Conservation (phyloP, 37 sponge, comb jelly and placozoan species). For the Hexactinellida sp. region DNA sequence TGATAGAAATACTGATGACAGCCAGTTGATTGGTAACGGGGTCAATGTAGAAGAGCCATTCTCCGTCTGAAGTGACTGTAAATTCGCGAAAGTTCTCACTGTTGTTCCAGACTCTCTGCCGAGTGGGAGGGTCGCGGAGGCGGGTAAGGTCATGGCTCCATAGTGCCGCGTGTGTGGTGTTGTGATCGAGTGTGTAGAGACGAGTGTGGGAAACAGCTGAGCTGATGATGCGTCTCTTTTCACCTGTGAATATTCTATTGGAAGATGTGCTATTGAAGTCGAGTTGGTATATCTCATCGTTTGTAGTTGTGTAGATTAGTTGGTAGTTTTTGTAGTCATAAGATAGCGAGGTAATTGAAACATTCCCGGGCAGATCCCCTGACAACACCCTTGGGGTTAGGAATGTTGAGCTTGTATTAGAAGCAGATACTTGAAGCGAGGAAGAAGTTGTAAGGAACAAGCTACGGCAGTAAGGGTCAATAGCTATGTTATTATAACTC, state of each 20-base stretch:
- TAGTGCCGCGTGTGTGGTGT: not conserved
- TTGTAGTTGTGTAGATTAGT: not conserved
- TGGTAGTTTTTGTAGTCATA: not conserved
- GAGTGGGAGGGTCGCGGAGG: not conserved
- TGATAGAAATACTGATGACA: not conserved
- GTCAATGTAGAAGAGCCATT: not conserved
- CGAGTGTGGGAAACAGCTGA: not conserved
- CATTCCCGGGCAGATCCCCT: not conserved
- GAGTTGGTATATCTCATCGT: not conserved
- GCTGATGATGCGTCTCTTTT: not conserved
- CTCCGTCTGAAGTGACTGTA: not conserved
- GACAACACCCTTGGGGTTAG: not conserved
- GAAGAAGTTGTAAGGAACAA: not conserved
- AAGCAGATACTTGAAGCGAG: not conserved
- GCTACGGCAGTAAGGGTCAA: not conserved
- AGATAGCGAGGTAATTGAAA: not conserved
- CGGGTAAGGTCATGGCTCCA: not conserved
- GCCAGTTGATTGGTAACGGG: not conserved
- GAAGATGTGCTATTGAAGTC: not conserved
- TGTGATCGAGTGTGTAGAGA: not conserved
- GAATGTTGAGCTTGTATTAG: not conserved
- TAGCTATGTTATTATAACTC: not conserved
- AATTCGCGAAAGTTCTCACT: not conserved
- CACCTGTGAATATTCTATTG: not conserved
- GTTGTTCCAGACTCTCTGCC: not conserved